Conservation (phyloP, 1,140 invertebrate species). For the Ostrea edulis region DNA sequence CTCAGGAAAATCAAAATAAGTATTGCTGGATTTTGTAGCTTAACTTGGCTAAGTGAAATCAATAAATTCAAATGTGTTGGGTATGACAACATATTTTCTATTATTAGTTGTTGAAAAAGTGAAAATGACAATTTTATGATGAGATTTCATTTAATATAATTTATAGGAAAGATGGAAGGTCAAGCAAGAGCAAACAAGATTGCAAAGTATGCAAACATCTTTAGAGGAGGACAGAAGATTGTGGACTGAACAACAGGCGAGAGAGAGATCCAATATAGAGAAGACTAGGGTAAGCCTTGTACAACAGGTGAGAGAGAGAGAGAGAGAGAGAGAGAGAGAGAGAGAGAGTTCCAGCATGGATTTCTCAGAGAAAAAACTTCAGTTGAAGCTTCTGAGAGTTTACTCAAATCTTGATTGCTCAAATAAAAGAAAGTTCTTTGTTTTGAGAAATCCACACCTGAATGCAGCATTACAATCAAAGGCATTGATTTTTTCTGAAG, state of each 20-base stretch:
- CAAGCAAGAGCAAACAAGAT: constrained; percentile 74
- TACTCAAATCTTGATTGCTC: too few species aligned
- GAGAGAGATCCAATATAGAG: constrained; percentile 73
- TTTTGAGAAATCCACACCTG: too few species aligned
- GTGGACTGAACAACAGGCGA: constrained; percentile 72
- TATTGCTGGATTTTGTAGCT: too few species aligned
- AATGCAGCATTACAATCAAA: too few species aligned
- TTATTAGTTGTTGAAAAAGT: too few species aligned
- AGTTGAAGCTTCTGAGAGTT: background rate
- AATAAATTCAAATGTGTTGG: too few species aligned
- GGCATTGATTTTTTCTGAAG: constrained; percentile 55
- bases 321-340: constrained; percentile 56
- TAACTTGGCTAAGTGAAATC: too few species aligned
- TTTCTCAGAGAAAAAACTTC: background rate
- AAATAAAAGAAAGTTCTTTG: too few species aligned
- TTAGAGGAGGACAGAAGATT: constrained; percentile 73
- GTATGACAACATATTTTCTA: too few species aligned
- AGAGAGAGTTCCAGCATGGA: background rate
- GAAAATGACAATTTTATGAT: too few species aligned
- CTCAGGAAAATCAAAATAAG: too few species aligned
- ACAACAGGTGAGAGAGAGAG: constrained; percentile 42
- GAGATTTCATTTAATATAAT: background rate
- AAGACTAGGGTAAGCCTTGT: constrained; percentile 69
- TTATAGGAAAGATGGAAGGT: constrained; percentile 77
- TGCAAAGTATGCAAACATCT: constrained; percentile 68